A percentile compares a stretch with the other conserved stretches of the same genome.
Conservation (phyloP, 2,113 vertebrate species). For the Galeopterus variegatus region DNA sequence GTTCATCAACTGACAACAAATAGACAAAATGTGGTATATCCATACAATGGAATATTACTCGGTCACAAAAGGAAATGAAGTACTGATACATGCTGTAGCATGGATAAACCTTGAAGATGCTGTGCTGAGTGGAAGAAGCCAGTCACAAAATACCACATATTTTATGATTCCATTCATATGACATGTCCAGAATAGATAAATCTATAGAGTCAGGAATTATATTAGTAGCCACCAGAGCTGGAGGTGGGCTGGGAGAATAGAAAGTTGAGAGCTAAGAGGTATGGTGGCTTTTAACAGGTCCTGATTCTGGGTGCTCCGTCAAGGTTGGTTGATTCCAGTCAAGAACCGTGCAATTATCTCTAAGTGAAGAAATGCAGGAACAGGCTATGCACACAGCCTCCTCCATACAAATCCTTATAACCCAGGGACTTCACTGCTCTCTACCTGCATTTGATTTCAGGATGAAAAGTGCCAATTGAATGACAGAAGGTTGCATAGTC, state of each 20-base stretch:
- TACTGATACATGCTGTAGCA: not conserved
- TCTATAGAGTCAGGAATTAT: not conserved
- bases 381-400: too few relatives aligned
- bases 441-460: not conserved
- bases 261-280: not conserved
- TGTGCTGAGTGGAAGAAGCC: not conserved
- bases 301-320: not conserved
- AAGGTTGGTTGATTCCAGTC: not conserved
- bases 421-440: not conserved
- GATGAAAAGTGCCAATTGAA: not conserved
- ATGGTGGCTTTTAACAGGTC: not conserved
- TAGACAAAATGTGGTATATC: not conserved
- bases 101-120: not conserved
- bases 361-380: not conserved
- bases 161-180: not conserved
- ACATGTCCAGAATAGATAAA: not conserved
- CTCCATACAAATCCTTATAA: too few relatives aligned
- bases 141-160: not conserved
- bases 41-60: not conserved
- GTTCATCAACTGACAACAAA: not conserved
- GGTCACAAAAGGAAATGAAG: not conserved
- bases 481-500: not conserved
- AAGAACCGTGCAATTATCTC: not conserved
- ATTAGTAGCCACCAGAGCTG: not conserved
- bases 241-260: not conserved